Conservation (phyloP, 2,797 vertebrate genomes). For the Pteropus rufus region DNA sequence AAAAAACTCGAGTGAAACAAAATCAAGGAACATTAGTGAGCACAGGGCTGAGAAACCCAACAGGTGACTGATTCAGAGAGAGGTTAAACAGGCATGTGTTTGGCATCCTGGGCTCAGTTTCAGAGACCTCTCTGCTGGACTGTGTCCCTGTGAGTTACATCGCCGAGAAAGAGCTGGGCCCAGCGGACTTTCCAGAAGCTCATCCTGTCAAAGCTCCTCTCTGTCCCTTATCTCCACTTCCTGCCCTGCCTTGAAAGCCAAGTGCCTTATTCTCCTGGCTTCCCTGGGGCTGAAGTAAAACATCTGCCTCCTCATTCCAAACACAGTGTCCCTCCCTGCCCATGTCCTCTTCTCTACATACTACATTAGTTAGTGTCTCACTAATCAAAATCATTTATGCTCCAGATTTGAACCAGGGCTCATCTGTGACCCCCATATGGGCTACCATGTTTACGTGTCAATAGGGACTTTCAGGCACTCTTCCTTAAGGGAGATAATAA, state of each 20-base stretch:
- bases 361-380: background rate
- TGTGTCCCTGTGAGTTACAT: background rate
- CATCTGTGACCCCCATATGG: background rate
- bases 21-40: background rate
- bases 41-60: conserved; percentile 19
- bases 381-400: background rate
- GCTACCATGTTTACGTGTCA: background rate
- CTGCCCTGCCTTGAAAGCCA: background rate
- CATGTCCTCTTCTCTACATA: background rate
- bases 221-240: background rate
- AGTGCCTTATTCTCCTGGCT: background rate
- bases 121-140: background rate
- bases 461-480: background rate
- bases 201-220: background rate
- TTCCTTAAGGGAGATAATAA: background rate
- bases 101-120: background rate
- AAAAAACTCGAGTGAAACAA: conserved; percentile 21
- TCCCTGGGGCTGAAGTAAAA: background rate
- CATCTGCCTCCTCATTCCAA: no score
- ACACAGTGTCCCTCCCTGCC: no score
- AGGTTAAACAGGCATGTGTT: background rate
- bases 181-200: background rate
- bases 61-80: background rate
- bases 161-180: background rate
- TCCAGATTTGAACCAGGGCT: background rate